Conservation (phyloP, 1,140 invertebrate genomes). For the Polypedilum pembai region DNA sequence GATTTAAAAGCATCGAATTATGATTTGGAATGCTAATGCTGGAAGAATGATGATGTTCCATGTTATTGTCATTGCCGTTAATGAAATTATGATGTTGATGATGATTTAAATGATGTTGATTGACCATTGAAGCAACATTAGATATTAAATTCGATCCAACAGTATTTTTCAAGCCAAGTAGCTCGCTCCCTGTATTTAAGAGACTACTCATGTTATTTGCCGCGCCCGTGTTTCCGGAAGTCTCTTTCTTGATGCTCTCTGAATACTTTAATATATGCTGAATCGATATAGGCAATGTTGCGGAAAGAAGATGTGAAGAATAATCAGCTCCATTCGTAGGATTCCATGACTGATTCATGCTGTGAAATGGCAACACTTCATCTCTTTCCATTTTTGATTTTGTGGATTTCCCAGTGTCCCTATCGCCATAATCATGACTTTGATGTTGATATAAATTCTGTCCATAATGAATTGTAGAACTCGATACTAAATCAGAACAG, state of each 20-base stretch:
- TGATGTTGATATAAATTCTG: constrained; percentile 24
- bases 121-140: constrained; percentile 22
- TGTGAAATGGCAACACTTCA: constrained; percentile 35
- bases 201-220: neutral
- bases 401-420: neutral
- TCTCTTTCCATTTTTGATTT: constrained; percentile 4
- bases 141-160: constrained; percentile 23
- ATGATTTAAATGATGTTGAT: constrained; percentile 26
- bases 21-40: constrained; percentile 22
- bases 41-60: constrained; percentile 26
- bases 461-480: constrained; percentile 20
- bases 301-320: constrained; percentile 43
- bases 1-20: neutral
- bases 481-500: neutral
- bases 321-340: constrained; percentile 44
- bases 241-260: constrained; percentile 44
- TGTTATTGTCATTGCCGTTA: constrained; percentile 26
- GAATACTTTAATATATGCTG: constrained; percentile 45
- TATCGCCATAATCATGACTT: neutral
- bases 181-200: constrained; percentile 8
- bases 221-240: constrained; percentile 29
- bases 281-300: constrained; percentile 45
- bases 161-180: neutral
- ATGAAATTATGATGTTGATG: constrained; percentile 27
- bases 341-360: constrained; percentile 45